Conservation (phyloP, 2,113 vertebrate species). For the Fukomys damarensis region DNA sequence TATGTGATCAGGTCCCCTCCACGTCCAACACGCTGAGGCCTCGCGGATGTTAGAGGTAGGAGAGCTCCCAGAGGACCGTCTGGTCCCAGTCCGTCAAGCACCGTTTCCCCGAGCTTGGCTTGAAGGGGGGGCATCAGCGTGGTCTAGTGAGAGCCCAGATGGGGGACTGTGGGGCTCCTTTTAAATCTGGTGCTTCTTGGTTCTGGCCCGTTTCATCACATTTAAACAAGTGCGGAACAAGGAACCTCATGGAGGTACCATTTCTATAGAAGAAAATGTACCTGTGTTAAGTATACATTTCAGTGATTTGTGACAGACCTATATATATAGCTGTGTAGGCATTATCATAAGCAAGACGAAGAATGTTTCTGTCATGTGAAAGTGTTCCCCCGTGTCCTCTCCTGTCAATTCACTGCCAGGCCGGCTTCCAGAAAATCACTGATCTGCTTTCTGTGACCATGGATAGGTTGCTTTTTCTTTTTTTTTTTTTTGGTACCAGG, state of each 20-base stretch:
- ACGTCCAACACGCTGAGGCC: fast-evolving
- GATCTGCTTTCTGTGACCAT: neutral
- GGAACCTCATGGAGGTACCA: neutral
- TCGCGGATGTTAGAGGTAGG: neutral
- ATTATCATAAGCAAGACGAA: neutral
- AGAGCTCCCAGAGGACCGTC: neutral
- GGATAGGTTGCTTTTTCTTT: neutral
- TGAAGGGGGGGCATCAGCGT: neutral
- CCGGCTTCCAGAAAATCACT: neutral
- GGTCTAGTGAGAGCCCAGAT: neutral
- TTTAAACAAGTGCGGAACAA: neutral
- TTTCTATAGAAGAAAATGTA: neutral
- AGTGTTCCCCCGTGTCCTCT: neutral
- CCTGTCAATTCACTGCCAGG: too few species aligned
- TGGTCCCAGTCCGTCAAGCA: neutral
- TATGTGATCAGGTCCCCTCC: neutral
- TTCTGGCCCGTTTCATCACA: neutral
- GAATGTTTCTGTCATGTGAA: neutral
- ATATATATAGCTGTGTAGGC: neutral
- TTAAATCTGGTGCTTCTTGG: neutral
- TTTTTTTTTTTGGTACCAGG: too few species aligned
- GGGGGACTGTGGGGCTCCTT: neutral
- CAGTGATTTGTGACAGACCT: neutral
- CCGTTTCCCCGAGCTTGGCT: neutral
- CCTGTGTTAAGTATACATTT: neutral